Conservation (phyloP, 2,888 invertebrate genomes). For the Smittia sp. region DNA sequence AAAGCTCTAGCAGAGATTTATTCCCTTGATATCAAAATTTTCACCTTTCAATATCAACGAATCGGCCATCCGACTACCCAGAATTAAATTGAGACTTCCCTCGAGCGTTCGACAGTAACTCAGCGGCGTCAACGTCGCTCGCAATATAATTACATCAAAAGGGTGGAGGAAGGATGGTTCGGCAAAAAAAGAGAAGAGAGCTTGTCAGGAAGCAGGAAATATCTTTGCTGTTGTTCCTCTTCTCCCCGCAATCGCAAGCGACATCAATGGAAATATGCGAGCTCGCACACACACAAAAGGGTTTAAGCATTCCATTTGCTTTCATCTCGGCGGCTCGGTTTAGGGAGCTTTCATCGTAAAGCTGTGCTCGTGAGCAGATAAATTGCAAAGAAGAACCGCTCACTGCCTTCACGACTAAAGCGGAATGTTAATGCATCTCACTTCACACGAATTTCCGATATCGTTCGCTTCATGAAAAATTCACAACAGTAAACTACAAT, state of each 20-base stretch:
- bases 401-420: slow-evolving; percentile 8
- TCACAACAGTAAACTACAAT: neutral
- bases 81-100: too few relatives aligned
- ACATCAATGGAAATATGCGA: neutral
- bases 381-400: neutral
- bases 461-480: slow-evolving; percentile 16
- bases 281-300: neutral
- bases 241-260: neutral
- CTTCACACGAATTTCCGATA: slow-evolving; percentile 13
- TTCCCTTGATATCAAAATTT: too few relatives aligned
- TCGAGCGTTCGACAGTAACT: too few relatives aligned
- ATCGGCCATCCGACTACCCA: too few relatives aligned
- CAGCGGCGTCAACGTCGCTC: slow-evolving; percentile 5
- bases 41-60: too few relatives aligned
- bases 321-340: neutral
- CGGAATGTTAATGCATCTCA: slow-evolving; percentile 32
- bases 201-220: slow-evolving; percentile 36
- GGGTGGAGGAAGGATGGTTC: neutral
- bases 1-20: too few relatives aligned
- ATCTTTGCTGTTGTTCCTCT: slow-evolving; percentile 17
- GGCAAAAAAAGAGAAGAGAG: neutral
- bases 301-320: neutral
- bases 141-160: slow-evolving; percentile 24
- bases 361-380: slow-evolving; percentile 8
- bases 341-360: neutral